Percentiles rank a stretch among this genome's conserved stretches.
Conservation (phyloP, 2,113 vertebrate species). For the Grammomys dolichurus region DNA sequence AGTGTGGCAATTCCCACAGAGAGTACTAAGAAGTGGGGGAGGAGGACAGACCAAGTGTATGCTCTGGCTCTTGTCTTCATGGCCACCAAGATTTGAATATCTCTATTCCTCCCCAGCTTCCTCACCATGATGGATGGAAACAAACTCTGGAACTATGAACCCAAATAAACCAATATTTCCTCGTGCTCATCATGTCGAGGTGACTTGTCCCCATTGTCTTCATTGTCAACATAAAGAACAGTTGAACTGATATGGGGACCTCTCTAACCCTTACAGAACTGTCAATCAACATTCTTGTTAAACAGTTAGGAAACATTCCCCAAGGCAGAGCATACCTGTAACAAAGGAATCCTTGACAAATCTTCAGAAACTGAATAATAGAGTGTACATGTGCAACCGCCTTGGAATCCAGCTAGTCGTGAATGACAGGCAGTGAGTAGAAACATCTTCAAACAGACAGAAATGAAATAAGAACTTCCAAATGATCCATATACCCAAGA, state of each 20-base stretch:
- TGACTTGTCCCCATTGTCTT: too few relatives aligned
- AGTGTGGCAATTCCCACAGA: background rate
- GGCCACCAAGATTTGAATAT: background rate
- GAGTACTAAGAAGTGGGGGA: too few relatives aligned
- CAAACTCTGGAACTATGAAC: background rate
- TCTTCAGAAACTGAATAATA: too few relatives aligned
- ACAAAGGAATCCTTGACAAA: background rate
- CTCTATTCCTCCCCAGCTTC: background rate
- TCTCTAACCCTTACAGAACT: background rate
- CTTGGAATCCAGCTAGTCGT: background rate
- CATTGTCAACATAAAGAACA: background rate
- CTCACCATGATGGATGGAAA: too few relatives aligned
- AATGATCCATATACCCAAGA: background rate
- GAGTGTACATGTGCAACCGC: background rate
- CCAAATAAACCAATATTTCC: too few relatives aligned
- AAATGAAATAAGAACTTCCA: background rate
- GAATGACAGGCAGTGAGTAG: background rate
- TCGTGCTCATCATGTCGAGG: too few relatives aligned
- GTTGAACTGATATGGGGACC: background rate
- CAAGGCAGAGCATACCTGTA: background rate
- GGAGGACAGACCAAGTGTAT: rapidly evolving
- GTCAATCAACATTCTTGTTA: background rate
- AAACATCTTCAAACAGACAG: background rate
- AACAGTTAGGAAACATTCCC: background rate
- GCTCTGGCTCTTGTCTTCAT: background rate